Conservation (phyloP, 1,140 invertebrate species). For the Macrocentrus cingulum region DNA sequence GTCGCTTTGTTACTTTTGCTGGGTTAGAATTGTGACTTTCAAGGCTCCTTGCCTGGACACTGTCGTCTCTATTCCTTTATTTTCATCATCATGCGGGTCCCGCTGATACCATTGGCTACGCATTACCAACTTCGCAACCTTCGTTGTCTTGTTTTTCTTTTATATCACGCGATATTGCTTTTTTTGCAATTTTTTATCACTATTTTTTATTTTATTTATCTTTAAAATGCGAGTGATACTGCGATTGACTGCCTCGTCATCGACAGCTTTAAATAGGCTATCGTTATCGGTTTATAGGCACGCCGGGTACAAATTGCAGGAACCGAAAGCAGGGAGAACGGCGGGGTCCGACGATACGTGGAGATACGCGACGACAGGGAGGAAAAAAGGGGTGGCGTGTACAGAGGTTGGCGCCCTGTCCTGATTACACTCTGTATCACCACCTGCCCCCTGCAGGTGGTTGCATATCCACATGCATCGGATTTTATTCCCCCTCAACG, state of each 20-base stretch:
- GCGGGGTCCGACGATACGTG: conserved; percentile 2
- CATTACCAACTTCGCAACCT: conserved; percentile 19
- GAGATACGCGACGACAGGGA: conserved; percentile 2
- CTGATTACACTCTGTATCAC: conserved; percentile 41
- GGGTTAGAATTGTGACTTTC: conserved; percentile 29
- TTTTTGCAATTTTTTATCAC: not conserved
- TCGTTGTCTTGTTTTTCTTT: conserved; percentile 9
- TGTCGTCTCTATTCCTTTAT: conserved; percentile 26
- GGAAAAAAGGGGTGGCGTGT: conserved; percentile 23
- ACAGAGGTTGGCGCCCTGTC: conserved; percentile 43
- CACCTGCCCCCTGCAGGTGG: conserved; percentile 56
- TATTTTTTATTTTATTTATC: not conserved
- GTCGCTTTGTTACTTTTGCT: conserved; percentile 24
- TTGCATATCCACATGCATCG: conserved; percentile 40
- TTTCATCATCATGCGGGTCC: conserved; percentile 31
- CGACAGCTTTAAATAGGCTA: no score
- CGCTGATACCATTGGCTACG: conserved; percentile 23
- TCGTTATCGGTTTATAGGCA: not conserved
- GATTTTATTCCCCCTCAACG: conserved; percentile 42
- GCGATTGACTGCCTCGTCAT: not conserved
- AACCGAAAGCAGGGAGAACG: conserved; percentile 3
- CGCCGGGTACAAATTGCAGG: not conserved
- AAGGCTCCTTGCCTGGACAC: conserved; percentile 4
- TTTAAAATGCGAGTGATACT: no score
- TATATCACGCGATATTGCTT: not conserved